Base-by-base conservation (phyloP, 2,888 invertebrate genomes). In the Brachycybe producta region DNA sequence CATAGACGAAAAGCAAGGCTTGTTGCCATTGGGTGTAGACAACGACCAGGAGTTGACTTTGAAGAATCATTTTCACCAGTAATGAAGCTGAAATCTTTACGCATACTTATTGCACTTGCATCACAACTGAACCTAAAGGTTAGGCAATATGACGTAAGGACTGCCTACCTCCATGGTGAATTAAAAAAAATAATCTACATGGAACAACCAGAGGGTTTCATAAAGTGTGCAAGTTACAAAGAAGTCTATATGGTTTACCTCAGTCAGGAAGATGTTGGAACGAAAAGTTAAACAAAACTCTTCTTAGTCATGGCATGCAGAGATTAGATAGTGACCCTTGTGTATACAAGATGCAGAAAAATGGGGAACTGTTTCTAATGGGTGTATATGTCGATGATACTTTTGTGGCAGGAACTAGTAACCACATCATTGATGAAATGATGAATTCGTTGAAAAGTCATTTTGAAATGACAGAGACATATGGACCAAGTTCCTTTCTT, bases 1-100 rank as follows among this genome's bases (percentile, higher is more conserved):
- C n/a, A n/a, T n/a, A n/a, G n/a, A n/a, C 13, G 43, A n/a, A 55
- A 51, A 39, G 51, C 54, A 19, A 24, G 54, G 46, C 8, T 52
- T 2, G 52, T 52, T 21, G 42, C 51, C 3, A 43, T 26, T 44
- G 52, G 52, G 11, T 55, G 36, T 40, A 27, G 43, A 47, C 54
- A 53, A 34, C 17, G 45, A 21, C 21, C 39, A 13, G 53, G 43
- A 2, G 27, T 50, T 2, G 49, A 54, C 21, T 54, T 52, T 27
- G 32, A 38, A 13, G 54, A 54, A 45, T 47, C 50, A 2, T 54
- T 40, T 28, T 23, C 48, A 2, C 52, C 52, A 11, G 52, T 52
- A 2, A 34, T 48, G 32, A 48, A 34, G 35, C 11, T 49, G 35
- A 23, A 30, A 30, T 42, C 49, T 8, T 21, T 50, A 24, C 26